Conservation (phyloP, 64 coral and sea anemone genomes). For the Montipora efflorescens region DNA sequence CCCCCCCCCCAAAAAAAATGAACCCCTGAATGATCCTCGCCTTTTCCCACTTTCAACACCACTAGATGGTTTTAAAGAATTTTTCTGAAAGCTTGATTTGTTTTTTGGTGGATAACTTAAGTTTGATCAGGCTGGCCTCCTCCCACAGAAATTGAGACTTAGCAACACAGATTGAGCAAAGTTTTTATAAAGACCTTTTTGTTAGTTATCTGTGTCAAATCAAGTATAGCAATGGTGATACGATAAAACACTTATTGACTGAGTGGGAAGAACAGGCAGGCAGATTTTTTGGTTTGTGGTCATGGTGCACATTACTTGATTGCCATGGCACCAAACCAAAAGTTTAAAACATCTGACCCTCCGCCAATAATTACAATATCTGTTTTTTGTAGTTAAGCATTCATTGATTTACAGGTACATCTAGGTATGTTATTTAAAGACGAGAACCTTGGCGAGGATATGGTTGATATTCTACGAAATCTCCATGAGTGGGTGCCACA, state of each 20-base stretch:
- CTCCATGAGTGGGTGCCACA: slow-evolving; percentile 42
- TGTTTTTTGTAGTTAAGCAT: background rate
- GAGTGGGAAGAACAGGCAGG: background rate
- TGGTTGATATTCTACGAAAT: slow-evolving; percentile 56
- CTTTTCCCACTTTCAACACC: background rate
- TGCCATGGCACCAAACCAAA: background rate
- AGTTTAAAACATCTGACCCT: background rate
- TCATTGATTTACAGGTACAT: slow-evolving; percentile 49
- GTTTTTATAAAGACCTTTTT: background rate
- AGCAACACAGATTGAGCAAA: background rate
- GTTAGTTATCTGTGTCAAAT: too few relatives aligned
- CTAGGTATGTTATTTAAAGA: slow-evolving; percentile 71
- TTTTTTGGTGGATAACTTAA: background rate
- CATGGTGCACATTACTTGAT: slow-evolving; percentile 26
- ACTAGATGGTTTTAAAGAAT: background rate
- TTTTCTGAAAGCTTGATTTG: background rate
- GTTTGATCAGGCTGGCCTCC: background rate
- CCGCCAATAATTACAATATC: background rate
- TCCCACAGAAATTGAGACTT: background rate
- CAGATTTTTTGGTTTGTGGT: slow-evolving; percentile 31
- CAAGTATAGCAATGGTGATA: too few relatives aligned
- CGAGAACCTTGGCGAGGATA: slow-evolving; percentile 69
- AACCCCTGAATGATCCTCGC: background rate
- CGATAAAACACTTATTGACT: background rate
- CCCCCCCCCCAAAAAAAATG: too few relatives aligned